Conservation (phyloP, 2,113 vertebrate genomes). For the Trachemys scripta region DNA sequence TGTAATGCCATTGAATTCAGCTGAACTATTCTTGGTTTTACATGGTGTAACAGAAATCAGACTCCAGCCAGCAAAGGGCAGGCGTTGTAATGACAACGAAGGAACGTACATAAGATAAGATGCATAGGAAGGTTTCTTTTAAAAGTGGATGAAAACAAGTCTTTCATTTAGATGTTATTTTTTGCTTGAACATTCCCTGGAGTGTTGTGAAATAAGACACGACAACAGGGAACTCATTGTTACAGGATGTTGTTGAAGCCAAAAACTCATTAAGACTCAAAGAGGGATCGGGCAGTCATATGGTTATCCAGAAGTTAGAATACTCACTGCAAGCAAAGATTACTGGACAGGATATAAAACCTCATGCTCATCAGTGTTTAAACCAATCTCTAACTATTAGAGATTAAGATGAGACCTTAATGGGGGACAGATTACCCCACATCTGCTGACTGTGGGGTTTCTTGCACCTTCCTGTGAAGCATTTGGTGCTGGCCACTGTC, state of each 20-base stretch:
- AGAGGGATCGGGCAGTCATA: neutral
- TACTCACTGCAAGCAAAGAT: neutral
- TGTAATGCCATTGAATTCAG: rapidly evolving
- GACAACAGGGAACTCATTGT: neutral
- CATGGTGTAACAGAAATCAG: neutral
- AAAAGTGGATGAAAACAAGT: neutral
- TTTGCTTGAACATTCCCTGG: neutral
- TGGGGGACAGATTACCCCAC: neutral
- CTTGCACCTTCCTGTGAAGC: neutral
- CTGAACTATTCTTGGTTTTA: rapidly evolving
- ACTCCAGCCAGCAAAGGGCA: neutral
- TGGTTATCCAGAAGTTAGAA: neutral
- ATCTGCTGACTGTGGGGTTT: neutral
- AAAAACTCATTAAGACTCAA: neutral
- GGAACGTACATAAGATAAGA: neutral
- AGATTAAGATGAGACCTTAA: neutral
- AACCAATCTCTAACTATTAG: neutral
- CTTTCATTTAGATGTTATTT: neutral
- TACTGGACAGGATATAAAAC: neutral
- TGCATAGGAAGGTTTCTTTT: neutral
- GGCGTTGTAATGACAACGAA: neutral
- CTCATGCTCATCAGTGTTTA: neutral
- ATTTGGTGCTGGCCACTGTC: neutral
- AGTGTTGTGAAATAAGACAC: neutral
- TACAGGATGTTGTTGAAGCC: neutral